Evolutionary conservation across 1,140 invertebrate species (phyloP).

Genomic region (Trinorchestia longiramus): DNA sequence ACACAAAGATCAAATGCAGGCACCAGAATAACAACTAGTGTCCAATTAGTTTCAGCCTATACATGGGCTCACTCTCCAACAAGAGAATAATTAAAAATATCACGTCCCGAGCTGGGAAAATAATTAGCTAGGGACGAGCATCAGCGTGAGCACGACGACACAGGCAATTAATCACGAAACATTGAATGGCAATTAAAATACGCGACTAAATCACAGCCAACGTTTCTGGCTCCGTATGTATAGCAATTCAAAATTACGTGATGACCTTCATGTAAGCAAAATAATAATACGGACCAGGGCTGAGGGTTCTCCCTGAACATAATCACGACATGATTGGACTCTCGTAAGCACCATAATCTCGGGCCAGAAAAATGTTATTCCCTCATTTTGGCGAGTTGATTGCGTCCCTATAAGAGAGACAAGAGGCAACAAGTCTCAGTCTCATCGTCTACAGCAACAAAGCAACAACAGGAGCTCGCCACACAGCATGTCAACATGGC

Average conservation of each 20-base stretch:
- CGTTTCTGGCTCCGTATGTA: background rate
- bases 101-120: background rate
- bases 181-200: background rate
- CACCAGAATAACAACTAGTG: background rate
- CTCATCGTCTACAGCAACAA: background rate
- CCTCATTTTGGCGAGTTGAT: slow-evolving; percentile 26
- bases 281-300: background rate
- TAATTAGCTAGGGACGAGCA: background rate
- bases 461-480: background rate
- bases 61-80: background rate
- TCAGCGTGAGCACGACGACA: background rate
- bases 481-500: background rate
- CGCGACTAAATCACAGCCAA: background rate
- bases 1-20: background rate
- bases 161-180: background rate
- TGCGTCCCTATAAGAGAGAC: background rate
- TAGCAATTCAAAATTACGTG: background rate
- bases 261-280: background rate
- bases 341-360: background rate
- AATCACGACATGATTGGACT: background rate
- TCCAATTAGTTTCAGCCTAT: background rate
- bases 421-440: background rate
- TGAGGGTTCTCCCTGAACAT: background rate
- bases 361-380: background rate
- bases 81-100: background rate